Base-by-base conservation (phyloP, 64 coral and sea anemone genomes). In the Stichodactyla mertensii region DNA sequence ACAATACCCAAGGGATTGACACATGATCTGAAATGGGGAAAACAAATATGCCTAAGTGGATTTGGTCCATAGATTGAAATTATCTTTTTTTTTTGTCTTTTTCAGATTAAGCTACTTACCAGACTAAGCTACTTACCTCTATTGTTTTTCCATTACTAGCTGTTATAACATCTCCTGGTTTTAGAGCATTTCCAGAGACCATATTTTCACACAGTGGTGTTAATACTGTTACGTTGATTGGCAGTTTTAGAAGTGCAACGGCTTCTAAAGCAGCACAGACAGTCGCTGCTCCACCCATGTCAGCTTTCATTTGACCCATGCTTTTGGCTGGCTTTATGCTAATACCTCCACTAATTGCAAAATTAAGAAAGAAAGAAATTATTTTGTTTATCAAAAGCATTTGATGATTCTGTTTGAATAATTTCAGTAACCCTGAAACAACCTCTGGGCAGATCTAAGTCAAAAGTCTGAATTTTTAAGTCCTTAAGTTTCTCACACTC, bases 251-350 rank as follows among this genome's bases (percentile, higher is more conserved):
- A 77, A 83, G 92, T 86, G 82, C 86, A 89, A 98, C 95, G 31
- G 93, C 92, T 90, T 92, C 93, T 83, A 98, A 78, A 19, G 90
- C 90, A 12, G 89, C 93, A 86, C 87, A 89, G 6, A 94, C 92
- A 64, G 96, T 92, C 16, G 96, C 96, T 28, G 93, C 96, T 12
- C 96, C 96, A n/a, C 92, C 93, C 96, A 98, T 98, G 51, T 98
- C 96, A 16, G 89, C 96, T 54, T 95, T 98, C 96, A 98, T 98
- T 78, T 58, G 62, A 2, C 84, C 87, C 96, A 98, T 98, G 5
- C 86, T 83, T 15, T 85, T 88, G 36, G 96, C 59, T 10, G 96
- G 96, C 55, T 98, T 98, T 36, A 98, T 92, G 16, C 89, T 92
- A 22, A 98, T 98, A 18, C 96, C 96, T 82, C 96, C 96, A 90